Evolutionary conservation across 2,888 invertebrate species (phyloP).

Genomic region (Agriopis marginaria): DNA sequence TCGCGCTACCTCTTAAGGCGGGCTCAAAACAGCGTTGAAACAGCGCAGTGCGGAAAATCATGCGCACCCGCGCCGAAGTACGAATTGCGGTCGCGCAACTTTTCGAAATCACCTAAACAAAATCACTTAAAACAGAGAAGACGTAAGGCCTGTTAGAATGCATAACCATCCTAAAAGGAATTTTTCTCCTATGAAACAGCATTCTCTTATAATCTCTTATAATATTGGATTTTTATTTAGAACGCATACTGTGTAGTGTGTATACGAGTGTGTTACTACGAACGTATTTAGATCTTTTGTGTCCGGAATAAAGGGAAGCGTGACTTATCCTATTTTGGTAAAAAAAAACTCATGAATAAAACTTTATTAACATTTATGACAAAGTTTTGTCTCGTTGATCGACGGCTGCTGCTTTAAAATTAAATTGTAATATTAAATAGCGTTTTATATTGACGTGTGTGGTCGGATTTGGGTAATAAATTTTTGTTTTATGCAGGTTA

Average conservation of each 20-base stretch:
- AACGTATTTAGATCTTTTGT: constrained; percentile 82
- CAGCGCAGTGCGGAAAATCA: no score
- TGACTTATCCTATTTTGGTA: constrained; percentile 75
- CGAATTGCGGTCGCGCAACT: no score
- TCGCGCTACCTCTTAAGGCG: no score
- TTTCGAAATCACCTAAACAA: no score
- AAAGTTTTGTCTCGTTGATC: constrained; percentile 55
- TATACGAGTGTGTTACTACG: constrained; percentile 11
- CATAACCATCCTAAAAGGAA: background rate
- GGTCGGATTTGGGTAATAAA: constrained; percentile 50
- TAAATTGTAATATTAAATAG: constrained; percentile 51
- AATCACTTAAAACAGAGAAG: no score
- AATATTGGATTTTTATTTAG: background rate
- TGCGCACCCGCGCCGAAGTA: no score
- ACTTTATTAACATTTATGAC: constrained; percentile 68
- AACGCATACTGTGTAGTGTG: constrained; percentile 16
- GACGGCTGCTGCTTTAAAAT: constrained; percentile 49
- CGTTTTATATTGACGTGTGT: constrained; percentile 44
- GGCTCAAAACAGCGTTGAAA: no score
- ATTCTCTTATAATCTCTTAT: background rate
- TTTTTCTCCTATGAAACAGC: no score
- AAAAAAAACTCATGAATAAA: constrained; percentile 63
- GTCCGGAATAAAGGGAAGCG: constrained; percentile 72
- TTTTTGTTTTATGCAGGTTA: background rate
- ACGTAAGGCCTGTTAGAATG: no score